phyloP scores from a whole-genome alignment of 2,797 vertebrate species.

The Tokudaia muenninki region DNA sequence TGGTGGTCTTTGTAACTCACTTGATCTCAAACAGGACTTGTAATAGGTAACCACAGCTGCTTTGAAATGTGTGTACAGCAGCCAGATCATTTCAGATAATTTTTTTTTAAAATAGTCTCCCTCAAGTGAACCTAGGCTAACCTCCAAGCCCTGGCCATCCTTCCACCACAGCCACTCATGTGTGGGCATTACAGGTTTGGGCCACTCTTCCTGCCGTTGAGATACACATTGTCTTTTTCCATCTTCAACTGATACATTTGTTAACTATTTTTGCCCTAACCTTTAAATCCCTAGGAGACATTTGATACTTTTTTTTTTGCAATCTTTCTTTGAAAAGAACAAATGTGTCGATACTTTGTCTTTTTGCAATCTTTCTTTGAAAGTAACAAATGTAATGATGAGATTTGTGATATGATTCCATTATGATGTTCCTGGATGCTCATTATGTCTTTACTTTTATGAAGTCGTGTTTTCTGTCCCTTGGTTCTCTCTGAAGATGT shows the following conservation, averaged over 20 bases:
- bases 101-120: neutral
- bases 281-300: slow-evolving; percentile 44
- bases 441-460: neutral
- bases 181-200: neutral
- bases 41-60: neutral
- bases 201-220: neutral
- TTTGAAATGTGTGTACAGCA: neutral
- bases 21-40: neutral
- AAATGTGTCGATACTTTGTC: too few species aligned
- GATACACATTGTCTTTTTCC: neutral
- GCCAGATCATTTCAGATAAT: neutral
- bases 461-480: neutral
- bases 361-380: neutral
- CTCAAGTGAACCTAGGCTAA: neutral
- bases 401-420: slow-evolving; percentile 10
- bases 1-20: neutral
- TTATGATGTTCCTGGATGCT: neutral
- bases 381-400: slow-evolving; percentile 27
- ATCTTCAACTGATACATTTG: slow-evolving; percentile 7
- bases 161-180: neutral
- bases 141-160: neutral
- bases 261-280: slow-evolving; percentile 45
- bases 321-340: neutral
- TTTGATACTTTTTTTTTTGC: slow-evolving; percentile 42
- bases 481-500: neutral